These are phyloP conservation scores for Pelodytes ibericus DNA, from an alignment of 2,797 vertebrate species.

Conservation along the genomic window DNA sequence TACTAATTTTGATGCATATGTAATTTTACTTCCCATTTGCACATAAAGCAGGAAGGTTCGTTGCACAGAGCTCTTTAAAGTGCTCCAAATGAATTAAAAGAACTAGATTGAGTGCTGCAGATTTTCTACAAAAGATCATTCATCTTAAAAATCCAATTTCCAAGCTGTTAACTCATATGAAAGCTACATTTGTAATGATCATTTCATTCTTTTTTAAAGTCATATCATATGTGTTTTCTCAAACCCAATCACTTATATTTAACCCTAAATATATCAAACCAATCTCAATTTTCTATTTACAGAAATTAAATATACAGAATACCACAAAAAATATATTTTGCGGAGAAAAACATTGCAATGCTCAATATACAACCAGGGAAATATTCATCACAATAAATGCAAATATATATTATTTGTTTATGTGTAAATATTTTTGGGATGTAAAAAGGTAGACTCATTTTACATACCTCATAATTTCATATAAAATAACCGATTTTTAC, in stretches of 20 bases:
- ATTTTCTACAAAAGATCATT: constrained; percentile 41
- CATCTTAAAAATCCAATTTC: constrained; percentile 51
- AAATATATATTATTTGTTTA: no score
- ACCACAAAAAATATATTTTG: no score
- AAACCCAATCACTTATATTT: constrained; percentile 12
- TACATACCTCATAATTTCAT: no score
- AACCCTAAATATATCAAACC: background rate
- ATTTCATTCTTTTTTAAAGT: constrained; percentile 34
- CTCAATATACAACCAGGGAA: no score
- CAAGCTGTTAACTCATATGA: constrained; percentile 45
- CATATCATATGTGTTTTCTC: constrained; percentile 6
- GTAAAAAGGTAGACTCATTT: no score
- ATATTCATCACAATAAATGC: no score
- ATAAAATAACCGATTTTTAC: no score
- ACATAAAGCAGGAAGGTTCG: constrained; percentile 50
- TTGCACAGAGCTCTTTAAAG: constrained; percentile 47
- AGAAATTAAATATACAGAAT: background rate
- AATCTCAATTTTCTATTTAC: constrained; percentile 38
- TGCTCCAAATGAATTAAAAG: constrained; percentile 34
- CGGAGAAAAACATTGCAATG: no score
- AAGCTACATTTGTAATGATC: constrained; percentile 29
- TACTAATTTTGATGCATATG: constrained; percentile 55
- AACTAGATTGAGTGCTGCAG: constrained; percentile 40
- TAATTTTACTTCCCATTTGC: constrained; percentile 52
- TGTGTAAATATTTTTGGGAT: no score